Evolutionary conservation across 2,888 invertebrate species (phyloP), one percentile per base, ranked within the genome.

Genomic region (Pachliopta kotzebuea): DNA sequence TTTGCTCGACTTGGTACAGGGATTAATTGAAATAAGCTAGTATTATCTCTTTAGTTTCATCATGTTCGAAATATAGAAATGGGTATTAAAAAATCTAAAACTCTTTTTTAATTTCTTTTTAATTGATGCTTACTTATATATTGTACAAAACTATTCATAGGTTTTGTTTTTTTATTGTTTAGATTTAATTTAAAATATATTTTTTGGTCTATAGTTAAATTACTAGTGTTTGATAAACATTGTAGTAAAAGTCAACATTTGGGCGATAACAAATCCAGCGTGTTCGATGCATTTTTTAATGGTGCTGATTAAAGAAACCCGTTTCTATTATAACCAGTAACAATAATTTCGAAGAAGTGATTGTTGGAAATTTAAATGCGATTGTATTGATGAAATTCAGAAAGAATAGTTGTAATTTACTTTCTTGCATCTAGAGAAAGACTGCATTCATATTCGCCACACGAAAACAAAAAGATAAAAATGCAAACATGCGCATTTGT

Each of bases 401-500:
- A 23, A 24, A 20, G 45, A 55, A 56, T 21, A 55, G 49, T 56
- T 17, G 60, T 69, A 72, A 86, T 88, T 86, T 85, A 86, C 84
- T 82, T 85, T 80, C 81, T 80, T 80, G 75, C 73, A 80, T 83
- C 79, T 81, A 85, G 83, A 88, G 83, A 86, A 85, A 86, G 81
- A 78, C 78, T 83, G 83, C 80, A 89, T 89, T 86, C 84, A 84
- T 86, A 89, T 90, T 88, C 87, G 81, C 80, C 83, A 83, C 87
- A 86, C 88, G 86, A 90, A 89, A 88, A 88, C 85, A 88, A 88
- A 84, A 85, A 85, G 81, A 88, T 89, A 89, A 88, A 90, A 89
- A 88, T 89, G 90, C 89, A 88, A 90, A 90, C 88, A 88, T 77
- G 82, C 79, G 81, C 88, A 88, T 89, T 90, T 88, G 85, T 85